Conservation (phyloP, 2,113 vertebrate genomes). For the Stegastes partitus region DNA sequence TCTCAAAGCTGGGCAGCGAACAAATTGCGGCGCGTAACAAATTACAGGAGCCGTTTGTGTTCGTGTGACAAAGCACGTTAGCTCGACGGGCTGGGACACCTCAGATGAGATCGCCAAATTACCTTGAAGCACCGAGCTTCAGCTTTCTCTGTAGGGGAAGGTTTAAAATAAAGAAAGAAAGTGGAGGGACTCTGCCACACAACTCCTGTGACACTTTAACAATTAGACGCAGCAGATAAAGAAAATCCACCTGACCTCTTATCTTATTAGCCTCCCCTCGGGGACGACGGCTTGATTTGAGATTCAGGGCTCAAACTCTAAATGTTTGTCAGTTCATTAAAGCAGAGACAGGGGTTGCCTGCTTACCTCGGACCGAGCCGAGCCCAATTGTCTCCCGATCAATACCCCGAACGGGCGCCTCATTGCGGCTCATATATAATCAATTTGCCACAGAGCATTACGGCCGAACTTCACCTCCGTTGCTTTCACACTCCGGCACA, state of each 20-base stretch:
- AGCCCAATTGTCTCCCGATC: conserved; percentile 52
- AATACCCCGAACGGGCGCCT: conserved; percentile 56
- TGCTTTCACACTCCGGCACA: conserved; percentile 13
- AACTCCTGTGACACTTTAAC: conserved; percentile 18
- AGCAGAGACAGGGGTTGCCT: conserved; percentile 23
- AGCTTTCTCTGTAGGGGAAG: conserved; percentile 28
- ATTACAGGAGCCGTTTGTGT: conserved; percentile 64
- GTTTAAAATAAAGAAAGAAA: conserved; percentile 23
- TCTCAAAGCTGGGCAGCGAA: conserved; percentile 54
- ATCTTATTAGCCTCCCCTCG: conserved; percentile 4
- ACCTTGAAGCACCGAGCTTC: conserved; percentile 41
- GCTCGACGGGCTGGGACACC: conserved; percentile 47
- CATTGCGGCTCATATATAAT: conserved; percentile 62
- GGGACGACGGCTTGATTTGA: neutral
- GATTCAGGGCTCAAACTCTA: conserved; percentile 35
- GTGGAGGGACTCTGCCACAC: conserved; percentile 4
- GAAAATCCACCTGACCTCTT: conserved; percentile 20
- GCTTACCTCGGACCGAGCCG: conserved; percentile 23
- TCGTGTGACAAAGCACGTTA: conserved; percentile 71
- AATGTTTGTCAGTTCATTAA: conserved; percentile 54
- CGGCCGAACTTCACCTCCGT: conserved; percentile 38
- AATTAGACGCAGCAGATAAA: conserved; percentile 14
- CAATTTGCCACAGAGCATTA: conserved; percentile 55
- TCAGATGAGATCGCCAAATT: conserved; percentile 64
- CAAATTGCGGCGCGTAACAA: conserved; percentile 58